Percentiles rank a stretch among this genome's conserved stretches.
Evolutionary conservation across 2,113 vertebrate species (phyloP).

Genomic region (Smithornis capensis): DNA sequence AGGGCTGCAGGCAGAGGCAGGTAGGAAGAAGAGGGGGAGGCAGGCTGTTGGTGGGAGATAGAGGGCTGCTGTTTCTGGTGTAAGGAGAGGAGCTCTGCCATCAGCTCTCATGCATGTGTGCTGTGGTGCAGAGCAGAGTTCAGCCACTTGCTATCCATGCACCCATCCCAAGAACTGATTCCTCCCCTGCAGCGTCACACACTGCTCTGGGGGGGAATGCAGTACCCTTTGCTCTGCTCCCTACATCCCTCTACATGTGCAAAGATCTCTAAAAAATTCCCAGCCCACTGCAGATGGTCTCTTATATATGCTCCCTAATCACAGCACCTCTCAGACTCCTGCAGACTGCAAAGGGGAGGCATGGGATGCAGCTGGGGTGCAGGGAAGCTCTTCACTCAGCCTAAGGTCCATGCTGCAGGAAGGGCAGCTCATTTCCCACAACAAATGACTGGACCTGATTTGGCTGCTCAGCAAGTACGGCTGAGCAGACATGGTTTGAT

Average conservation of each 20-base stretch:
- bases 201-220: rapidly evolving
- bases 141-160: background rate
- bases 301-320: background rate
- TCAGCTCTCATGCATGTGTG: background rate
- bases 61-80: conserved; percentile 4
- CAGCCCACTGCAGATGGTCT: background rate
- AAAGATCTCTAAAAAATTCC: background rate
- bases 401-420: background rate
- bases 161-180: rapidly evolving
- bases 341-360: background rate
- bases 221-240: background rate
- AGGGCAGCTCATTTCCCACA: background rate
- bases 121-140: background rate
- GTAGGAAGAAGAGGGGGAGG: background rate
- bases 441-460: background rate
- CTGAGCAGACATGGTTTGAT: background rate
- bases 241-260: background rate
- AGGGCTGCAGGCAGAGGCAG: background rate
- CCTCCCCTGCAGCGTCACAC: background rate
- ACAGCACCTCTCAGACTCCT: background rate
- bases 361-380: rapidly evolving
- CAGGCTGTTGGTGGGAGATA: background rate
- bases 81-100: background rate
- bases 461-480: background rate
- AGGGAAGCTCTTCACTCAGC: background rate